These are phyloP conservation scores for Rhabdomys pumilio DNA, from an alignment of 2,797 vertebrate species.

Conservation along the genomic window DNA sequence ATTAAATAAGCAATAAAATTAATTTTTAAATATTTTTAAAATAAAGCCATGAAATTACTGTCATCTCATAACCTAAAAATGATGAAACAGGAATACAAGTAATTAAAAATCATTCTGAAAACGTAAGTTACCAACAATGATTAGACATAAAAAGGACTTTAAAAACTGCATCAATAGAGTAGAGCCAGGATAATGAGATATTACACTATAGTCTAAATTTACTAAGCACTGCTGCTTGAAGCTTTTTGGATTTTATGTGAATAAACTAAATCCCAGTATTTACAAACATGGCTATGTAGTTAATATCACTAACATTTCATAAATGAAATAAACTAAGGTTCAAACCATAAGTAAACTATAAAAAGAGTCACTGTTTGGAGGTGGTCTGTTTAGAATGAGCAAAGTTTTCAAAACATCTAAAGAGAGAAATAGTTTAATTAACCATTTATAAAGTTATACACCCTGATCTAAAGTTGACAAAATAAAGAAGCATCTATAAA, in stretches of 20 bases:
- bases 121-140: constrained; percentile 52
- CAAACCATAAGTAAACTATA: constrained; percentile 43
- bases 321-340: constrained; percentile 56
- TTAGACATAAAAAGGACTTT: constrained; percentile 49
- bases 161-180: constrained; percentile 45
- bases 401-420: not conserved
- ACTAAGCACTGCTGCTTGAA: not conserved
- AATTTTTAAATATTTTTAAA: constrained; percentile 37
- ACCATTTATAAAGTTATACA: not conserved
- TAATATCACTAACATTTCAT: constrained; percentile 29
- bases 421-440: not conserved
- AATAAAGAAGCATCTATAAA: not conserved
- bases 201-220: constrained; percentile 6
- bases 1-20: constrained; percentile 61
- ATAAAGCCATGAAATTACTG: constrained; percentile 46
- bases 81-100: constrained; percentile 42
- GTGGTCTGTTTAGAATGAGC: not conserved
- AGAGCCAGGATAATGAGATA: constrained; percentile 1
- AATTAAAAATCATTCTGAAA: constrained; percentile 55
- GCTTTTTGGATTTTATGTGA: constrained; percentile 6
- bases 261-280: not conserved
- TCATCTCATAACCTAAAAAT: constrained; percentile 60
- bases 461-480: not conserved
- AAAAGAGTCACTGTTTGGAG: not conserved
- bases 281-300: not conserved